These are phyloP conservation scores for Hoplostethus atlanticus DNA, from an alignment of 2,797 vertebrate species.

Conservation along the genomic window DNA sequence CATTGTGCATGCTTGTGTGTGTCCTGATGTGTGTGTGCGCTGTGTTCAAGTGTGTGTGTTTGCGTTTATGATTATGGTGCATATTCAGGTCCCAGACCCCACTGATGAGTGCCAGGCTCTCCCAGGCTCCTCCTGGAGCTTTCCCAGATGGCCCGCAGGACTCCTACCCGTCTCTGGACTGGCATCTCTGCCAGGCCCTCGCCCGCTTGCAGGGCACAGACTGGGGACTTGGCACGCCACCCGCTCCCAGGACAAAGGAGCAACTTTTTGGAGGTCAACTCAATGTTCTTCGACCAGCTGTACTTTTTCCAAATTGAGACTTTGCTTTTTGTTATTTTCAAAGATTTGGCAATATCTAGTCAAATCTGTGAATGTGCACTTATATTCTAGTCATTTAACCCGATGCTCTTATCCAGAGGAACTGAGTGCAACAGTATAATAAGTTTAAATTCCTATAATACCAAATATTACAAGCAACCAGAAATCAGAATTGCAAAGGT, in stretches of 20 bases:
- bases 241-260: slow-evolving; percentile 76
- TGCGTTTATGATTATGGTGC: slow-evolving; percentile 61
- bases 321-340: slow-evolving; percentile 26
- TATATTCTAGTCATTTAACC: background rate
- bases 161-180: slow-evolving; percentile 76
- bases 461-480: too few relatives aligned
- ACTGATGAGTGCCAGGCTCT: slow-evolving; percentile 66
- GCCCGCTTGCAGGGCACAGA: slow-evolving; percentile 71
- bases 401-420: too few relatives aligned
- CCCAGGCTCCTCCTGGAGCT: slow-evolving; percentile 82
- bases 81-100: slow-evolving; percentile 63
- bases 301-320: slow-evolving; percentile 33
- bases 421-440: background rate
- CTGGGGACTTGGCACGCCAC: slow-evolving; percentile 80
- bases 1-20: background rate
- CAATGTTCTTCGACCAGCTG: slow-evolving; percentile 65
- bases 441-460: background rate
- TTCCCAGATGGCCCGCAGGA: slow-evolving; percentile 85
- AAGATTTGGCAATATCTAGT: slow-evolving; percentile 10
- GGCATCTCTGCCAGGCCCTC: slow-evolving; percentile 72
- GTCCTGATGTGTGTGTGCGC: background rate
- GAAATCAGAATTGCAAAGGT: too few relatives aligned
- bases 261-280: slow-evolving; percentile 84
- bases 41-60: slow-evolving; percentile 17
- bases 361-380: background rate